Conservation (phyloP, 2,113 vertebrate species). For the Bostrychus sinensis region DNA sequence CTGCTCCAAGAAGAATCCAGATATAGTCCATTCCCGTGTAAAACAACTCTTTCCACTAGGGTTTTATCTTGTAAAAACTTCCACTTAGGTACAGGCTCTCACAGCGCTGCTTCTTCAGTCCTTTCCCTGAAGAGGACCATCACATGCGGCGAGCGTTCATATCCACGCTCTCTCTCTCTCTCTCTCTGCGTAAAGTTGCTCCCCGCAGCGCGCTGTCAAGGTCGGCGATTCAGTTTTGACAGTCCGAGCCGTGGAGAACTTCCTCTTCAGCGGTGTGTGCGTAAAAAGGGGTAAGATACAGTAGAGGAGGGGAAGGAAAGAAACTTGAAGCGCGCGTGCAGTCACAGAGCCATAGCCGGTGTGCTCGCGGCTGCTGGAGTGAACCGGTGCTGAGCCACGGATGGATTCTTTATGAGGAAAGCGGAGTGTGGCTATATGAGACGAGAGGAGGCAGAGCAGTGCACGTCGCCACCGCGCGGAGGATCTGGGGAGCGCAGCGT, state of each 20-base stretch:
- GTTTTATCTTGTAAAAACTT: not conserved
- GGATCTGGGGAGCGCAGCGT: slow-evolving; percentile 53
- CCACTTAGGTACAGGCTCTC: not conserved
- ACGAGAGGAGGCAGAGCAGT: slow-evolving; percentile 43
- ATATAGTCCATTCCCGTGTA: not conserved
- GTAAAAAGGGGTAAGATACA: slow-evolving; percentile 4
- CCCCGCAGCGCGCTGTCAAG: slow-evolving; percentile 51
- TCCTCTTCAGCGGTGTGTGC: slow-evolving; percentile 11
- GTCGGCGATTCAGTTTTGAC: slow-evolving; percentile 48
- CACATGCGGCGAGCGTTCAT: not conserved
- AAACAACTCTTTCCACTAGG: slow-evolving; percentile 2
- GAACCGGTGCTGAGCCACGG: slow-evolving; percentile 61
- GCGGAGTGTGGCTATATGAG: slow-evolving; percentile 11
- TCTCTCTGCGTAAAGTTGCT: slow-evolving; percentile 49
- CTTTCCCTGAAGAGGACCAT: not conserved
- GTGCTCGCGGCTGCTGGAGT: slow-evolving; percentile 60
- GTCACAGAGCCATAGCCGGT: slow-evolving; percentile 52
- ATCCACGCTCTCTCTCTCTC: not conserved
- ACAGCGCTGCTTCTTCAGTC: not conserved
- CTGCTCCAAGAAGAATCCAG: slow-evolving; percentile 1
- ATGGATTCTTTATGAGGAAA: slow-evolving; percentile 64
- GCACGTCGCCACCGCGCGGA: slow-evolving; percentile 78
- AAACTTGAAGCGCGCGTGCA: slow-evolving; percentile 22
- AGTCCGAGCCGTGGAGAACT: slow-evolving; percentile 18
- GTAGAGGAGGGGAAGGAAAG: not conserved